Conservation (phyloP, 2,113 vertebrate species). For the Rhipidura dahli region DNA sequence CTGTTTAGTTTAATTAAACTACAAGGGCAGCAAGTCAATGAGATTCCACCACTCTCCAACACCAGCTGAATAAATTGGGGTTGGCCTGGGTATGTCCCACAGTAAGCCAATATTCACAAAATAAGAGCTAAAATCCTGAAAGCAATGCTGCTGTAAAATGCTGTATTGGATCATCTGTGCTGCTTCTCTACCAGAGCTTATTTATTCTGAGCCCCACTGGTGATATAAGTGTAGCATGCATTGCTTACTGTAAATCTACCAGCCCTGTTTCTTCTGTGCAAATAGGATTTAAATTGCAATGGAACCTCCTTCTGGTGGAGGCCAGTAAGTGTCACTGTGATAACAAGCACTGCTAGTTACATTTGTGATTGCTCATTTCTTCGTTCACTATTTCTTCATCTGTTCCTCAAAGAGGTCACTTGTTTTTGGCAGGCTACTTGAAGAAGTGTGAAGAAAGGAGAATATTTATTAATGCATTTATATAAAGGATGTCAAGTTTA, state of each 20-base stretch:
- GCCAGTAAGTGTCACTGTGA: not conserved
- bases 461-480: slow-evolving; percentile 5
- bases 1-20: not conserved
- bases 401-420: not conserved
- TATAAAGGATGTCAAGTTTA: not conserved
- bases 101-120: not conserved
- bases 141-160: not conserved
- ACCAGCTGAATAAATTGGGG: not conserved
- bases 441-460: not conserved
- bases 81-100: not conserved
- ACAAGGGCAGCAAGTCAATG: not conserved
- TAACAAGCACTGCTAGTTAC: not conserved
- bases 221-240: not conserved
- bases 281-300: not conserved
- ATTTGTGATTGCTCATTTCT: not conserved
- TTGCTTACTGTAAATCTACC: not conserved
- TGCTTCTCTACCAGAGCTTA: not conserved
- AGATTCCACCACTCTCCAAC: not conserved
- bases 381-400: not conserved
- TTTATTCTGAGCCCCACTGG: not conserved
- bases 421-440: not conserved
- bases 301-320: not conserved
- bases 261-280: not conserved
- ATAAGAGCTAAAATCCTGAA: not conserved
- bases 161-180: not conserved